Evolutionary conservation across 2,113 vertebrate genomes (phyloP).

Genomic region (Sebastes schlegelii): DNA sequence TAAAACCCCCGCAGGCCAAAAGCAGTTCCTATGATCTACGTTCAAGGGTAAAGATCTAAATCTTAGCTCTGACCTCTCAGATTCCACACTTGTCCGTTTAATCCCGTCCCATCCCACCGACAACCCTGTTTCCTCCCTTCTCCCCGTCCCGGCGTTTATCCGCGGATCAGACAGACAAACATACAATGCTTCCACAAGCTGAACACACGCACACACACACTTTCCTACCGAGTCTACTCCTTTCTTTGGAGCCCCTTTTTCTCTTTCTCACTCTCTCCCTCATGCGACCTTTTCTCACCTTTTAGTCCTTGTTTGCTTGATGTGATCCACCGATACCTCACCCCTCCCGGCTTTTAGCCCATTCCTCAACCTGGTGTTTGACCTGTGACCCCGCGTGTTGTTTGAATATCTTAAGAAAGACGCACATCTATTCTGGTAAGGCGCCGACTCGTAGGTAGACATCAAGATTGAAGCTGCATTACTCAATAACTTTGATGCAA

Average conservation of each 20-base stretch:
- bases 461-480: neutral
- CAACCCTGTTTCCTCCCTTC: slow-evolving; percentile 61
- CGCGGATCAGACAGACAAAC: slow-evolving; percentile 76
- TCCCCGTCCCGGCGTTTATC: slow-evolving; percentile 70
- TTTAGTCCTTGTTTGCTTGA: slow-evolving; percentile 47
- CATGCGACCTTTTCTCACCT: slow-evolving; percentile 50
- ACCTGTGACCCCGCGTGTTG: slow-evolving; percentile 59
- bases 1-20: slow-evolving; percentile 25
- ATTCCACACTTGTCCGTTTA: slow-evolving; percentile 71
- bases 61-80: slow-evolving; percentile 57
- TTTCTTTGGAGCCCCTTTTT: neutral
- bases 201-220: slow-evolving; percentile 17
- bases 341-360: slow-evolving; percentile 21
- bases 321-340: slow-evolving; percentile 36
- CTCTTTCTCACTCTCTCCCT: slow-evolving; percentile 24
- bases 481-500: neutral
- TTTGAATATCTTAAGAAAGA: neutral
- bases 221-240: neutral
- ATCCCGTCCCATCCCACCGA: slow-evolving; percentile 58
- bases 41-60: slow-evolving; percentile 56
- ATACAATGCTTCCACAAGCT: slow-evolving; percentile 73
- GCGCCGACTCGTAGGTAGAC: neutral
- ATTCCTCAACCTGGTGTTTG: slow-evolving; percentile 25
- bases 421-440: neutral
- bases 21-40: slow-evolving; percentile 41